Percentiles rank a stretch among this genome's conserved stretches.
Conservation (phyloP, 2,888 invertebrate species). For the Venustoraphidia nigricollis region DNA sequence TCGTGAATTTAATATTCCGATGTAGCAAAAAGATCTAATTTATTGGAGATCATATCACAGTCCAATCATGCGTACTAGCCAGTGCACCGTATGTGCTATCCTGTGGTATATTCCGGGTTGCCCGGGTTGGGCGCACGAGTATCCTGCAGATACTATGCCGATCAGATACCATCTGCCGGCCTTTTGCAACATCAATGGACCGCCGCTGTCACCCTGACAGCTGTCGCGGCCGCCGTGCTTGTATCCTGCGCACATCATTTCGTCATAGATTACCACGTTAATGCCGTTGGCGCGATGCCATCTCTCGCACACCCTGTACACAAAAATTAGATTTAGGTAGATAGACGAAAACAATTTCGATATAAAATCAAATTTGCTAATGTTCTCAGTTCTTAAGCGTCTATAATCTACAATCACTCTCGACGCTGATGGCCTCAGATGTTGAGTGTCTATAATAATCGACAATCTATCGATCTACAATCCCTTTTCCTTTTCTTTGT, state of each 20-base stretch:
- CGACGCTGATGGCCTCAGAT: too few relatives aligned
- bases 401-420: too few relatives aligned
- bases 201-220: constrained; percentile 69
- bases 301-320: constrained; percentile 16
- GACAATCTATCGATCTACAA: too few relatives aligned
- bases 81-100: constrained; percentile 85
- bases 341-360: too few relatives aligned
- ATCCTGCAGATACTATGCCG: constrained; percentile 75
- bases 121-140: constrained; percentile 84
- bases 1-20: neutral
- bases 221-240: constrained; percentile 74
- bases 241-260: constrained; percentile 91
- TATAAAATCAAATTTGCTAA: neutral
- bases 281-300: constrained; percentile 64
- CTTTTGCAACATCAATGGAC: constrained; percentile 78
- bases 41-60: constrained; percentile 9
- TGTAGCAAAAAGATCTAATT: neutral
- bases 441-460: too few relatives aligned
- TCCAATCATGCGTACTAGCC: constrained; percentile 60
- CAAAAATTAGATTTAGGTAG: too few relatives aligned
- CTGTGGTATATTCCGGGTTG: constrained; percentile 91
- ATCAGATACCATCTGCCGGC: constrained; percentile 81
- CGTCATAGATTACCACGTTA: constrained; percentile 82
- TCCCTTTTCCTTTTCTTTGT: too few relatives aligned
- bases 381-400: too few relatives aligned